Evolutionary conservation across 1,140 invertebrate species (phyloP), one percentile per base, ranked within the genome.

Genomic region (Bombus consobrinus): DNA sequence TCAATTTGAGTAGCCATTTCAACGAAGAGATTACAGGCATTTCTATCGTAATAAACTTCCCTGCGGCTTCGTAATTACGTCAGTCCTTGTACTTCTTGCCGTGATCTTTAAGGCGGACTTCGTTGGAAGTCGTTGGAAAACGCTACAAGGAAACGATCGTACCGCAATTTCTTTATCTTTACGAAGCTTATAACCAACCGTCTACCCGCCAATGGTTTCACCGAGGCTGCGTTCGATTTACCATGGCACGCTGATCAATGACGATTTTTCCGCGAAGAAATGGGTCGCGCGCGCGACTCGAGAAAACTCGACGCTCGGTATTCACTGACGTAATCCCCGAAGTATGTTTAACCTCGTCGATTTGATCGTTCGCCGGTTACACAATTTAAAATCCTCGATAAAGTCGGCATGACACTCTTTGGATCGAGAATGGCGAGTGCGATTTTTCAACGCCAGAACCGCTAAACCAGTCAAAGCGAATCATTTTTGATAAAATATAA

Each of bases 311-410:
- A 78, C 74, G 34, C 37, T 59, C 47, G 69, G 53, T 59, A 81
- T 62, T 62, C 74, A 69, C 86, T 88, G 87, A 88, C 86, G 87
- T 87, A 87, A 87, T 78, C 71, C 41, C 9, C 64, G 75, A 80
- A 69, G 81, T 76, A 87, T 80, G 87, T 84, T 81, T 59, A 64
- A 80, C 76, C 78, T 43, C 81, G 39, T 10, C 34, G 79, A 82
- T 82, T 73, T 73, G 47, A 88, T 75, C 87, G 62, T 87, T 87
- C 87, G 84, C 87, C 74, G 57, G 25, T 80, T 64, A 47, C 34
- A 10, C 73, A 22, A 64, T 87, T 43, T 41, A 64, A 15, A 62
- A 62, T 62, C 41, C 32, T 47, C 37, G 64, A 39, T 41, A 41
- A 68, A 66, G n/a, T 43, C 18, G 83, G 53, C 28, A n/a, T 22